A percentile compares a stretch with the other conserved stretches of the same genome.
Conservation (phyloP, 2,797 vertebrate genomes). For the Takifugu rubripes region DNA sequence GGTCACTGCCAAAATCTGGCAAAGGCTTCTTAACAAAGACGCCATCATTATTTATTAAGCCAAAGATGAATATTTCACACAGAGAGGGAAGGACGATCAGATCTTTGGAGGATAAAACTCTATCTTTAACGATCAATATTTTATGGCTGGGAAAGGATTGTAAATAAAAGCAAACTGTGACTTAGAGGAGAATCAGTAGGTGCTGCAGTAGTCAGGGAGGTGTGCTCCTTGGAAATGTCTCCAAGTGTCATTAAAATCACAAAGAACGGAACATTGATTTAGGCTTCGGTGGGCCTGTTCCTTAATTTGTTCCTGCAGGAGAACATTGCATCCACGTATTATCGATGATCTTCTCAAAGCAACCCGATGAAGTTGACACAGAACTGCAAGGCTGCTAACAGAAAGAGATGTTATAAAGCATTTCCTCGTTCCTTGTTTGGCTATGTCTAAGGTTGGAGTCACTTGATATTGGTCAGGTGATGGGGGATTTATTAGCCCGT, state of each 20-base stretch:
- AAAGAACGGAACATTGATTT: constrained; percentile 5
- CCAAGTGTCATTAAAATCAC: constrained; percentile 13
- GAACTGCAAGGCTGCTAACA: constrained; percentile 6
- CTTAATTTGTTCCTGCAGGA: constrained; percentile 15
- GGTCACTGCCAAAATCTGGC: constrained; percentile 5
- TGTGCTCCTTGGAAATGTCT: constrained; percentile 23
- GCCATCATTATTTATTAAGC: constrained; percentile 51
- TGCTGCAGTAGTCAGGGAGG: constrained; percentile 3
- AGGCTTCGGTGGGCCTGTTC: constrained; percentile 8
- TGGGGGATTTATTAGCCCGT: constrained; percentile 28
- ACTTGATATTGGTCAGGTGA: constrained; percentile 37
- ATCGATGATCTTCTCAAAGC: constrained; percentile 30
- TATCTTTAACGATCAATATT: constrained; percentile 59
- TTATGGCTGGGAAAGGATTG: constrained; percentile 28
- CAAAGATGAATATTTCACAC: constrained; percentile 49
- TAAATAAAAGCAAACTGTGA: constrained; percentile 37
- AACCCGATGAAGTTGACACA: constrained; percentile 4
- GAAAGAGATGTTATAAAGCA: background rate
- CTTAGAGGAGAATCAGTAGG: constrained; percentile 16
- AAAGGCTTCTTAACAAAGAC: constrained; percentile 30
- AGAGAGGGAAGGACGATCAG: constrained; percentile 31
- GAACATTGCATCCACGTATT: constrained; percentile 24
- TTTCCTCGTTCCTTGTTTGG: constrained; percentile 1
- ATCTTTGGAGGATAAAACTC: constrained; percentile 51
- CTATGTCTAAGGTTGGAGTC: constrained; percentile 17